These are phyloP conservation scores for Pteruthius melanotis DNA, from an alignment of 2,113 vertebrate species.

Conservation along the genomic window DNA sequence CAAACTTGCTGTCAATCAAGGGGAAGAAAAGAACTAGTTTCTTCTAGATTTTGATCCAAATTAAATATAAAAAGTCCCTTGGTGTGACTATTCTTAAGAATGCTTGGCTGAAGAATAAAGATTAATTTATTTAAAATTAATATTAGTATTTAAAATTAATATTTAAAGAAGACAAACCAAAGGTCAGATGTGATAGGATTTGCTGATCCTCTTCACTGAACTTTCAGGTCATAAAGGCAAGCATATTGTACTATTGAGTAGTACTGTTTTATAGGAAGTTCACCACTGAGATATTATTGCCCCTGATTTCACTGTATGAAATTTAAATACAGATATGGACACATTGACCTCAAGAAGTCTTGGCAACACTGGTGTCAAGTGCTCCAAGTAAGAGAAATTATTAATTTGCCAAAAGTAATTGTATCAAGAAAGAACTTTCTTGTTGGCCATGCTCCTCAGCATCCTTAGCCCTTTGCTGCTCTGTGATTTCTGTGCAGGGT, in stretches of 20 bases:
- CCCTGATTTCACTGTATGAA: background rate
- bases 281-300: background rate
- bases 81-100: background rate
- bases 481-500: background rate
- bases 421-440: background rate
- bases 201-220: background rate
- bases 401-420: background rate
- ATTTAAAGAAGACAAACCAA: background rate
- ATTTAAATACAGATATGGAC: background rate
- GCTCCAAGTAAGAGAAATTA: background rate
- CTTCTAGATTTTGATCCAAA: background rate
- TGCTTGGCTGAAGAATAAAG: background rate
- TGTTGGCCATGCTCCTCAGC: accelerated
- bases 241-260: background rate
- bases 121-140: background rate
- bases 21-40: background rate
- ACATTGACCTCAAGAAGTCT: background rate
- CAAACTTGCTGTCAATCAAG: background rate
- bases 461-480: background rate
- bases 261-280: background rate
- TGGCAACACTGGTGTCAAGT: background rate
- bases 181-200: background rate
- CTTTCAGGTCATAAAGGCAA: background rate
- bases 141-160: background rate
- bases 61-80: background rate